phyloP scores from a whole-genome alignment of 2,113 vertebrate genomes.

The Rhinopithecus roxellana region DNA sequence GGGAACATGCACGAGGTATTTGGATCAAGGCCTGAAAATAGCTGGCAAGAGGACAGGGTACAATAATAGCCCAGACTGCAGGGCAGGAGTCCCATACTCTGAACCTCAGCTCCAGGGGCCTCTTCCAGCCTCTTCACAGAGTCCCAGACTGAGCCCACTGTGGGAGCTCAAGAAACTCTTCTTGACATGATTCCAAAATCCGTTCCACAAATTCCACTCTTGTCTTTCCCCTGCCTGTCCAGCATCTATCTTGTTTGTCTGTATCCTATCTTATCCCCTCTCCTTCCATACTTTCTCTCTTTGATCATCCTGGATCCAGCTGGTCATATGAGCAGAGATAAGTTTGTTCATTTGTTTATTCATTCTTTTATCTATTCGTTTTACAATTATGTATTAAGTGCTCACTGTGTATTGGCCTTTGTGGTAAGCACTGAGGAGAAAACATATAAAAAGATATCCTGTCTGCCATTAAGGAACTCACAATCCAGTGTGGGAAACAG shows the following conservation, averaged over 20 bases:
- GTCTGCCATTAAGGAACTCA: slow-evolving; percentile 42
- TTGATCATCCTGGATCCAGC: slow-evolving; percentile 2
- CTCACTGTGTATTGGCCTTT: background rate
- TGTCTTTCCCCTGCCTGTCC: background rate
- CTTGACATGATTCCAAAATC: slow-evolving; percentile 4
- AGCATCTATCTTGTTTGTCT: slow-evolving; percentile 18
- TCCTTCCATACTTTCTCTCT: slow-evolving; percentile 30
- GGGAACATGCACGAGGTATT: slow-evolving; percentile 28
- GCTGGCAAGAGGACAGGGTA: slow-evolving; percentile 30
- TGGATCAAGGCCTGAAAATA: slow-evolving; percentile 64
- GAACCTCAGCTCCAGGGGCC: background rate
- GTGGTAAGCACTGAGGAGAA: slow-evolving; percentile 4
- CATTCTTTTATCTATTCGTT: background rate
- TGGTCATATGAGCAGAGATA: background rate
- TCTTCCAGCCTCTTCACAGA: slow-evolving; percentile 21
- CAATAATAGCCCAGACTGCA: slow-evolving; percentile 56
- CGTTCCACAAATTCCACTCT: background rate
- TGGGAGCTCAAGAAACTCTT: background rate
- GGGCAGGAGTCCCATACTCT: background rate
- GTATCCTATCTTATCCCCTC: background rate
- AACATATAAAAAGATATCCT: slow-evolving; percentile 40
- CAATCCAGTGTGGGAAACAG: background rate
- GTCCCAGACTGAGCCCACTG: background rate
- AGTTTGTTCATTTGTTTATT: background rate
- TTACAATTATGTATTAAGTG: slow-evolving; percentile 6